These are phyloP conservation scores for Palythoa heliodiscus DNA, from an alignment of 92 coral and sea anemone species.

Conservation along the genomic window DNA sequence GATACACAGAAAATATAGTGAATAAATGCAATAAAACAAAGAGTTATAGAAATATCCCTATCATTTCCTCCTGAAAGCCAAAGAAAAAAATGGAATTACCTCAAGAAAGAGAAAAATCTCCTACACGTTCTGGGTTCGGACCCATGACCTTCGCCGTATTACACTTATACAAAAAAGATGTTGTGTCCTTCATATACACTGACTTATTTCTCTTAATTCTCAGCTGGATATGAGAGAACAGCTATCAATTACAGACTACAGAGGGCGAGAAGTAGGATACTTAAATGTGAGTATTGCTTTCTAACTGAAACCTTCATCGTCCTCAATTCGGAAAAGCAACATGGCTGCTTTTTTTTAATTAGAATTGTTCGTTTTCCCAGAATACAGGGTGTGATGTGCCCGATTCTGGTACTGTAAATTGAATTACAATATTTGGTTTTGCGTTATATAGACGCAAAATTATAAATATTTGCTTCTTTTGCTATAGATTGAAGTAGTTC, in stretches of 20 bases:
- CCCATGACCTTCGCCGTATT: too few species aligned
- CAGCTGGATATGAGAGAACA: conserved; percentile 97
- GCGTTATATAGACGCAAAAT: too few species aligned
- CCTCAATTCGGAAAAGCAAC: too few species aligned
- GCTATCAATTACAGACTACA: conserved; percentile 82
- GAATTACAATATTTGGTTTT: not conserved
- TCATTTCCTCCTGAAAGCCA: too few species aligned
- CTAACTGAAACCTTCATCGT: not conserved
- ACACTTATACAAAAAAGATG: not conserved
- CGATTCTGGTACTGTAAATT: not conserved
- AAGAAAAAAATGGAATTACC: too few species aligned
- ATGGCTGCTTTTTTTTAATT: too few species aligned
- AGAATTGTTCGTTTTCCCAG: not conserved
- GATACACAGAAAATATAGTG: too few species aligned
- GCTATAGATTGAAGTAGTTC: conserved; percentile 88
- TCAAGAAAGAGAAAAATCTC: too few species aligned
- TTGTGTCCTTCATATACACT: not conserved
- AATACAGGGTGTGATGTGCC: too few species aligned
- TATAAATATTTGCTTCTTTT: not conserved
- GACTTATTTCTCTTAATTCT: not conserved
- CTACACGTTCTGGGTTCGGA: too few species aligned
- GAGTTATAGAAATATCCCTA: too few species aligned
- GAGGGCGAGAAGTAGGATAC: conserved; percentile 84
- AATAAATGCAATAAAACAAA: too few species aligned
- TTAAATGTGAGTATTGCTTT: conserved; percentile 73